Percentiles rank a stretch among this genome's conserved stretches.
Conservation (phyloP, 1,140 invertebrate genomes). For the Tetramorium alpestre region DNA sequence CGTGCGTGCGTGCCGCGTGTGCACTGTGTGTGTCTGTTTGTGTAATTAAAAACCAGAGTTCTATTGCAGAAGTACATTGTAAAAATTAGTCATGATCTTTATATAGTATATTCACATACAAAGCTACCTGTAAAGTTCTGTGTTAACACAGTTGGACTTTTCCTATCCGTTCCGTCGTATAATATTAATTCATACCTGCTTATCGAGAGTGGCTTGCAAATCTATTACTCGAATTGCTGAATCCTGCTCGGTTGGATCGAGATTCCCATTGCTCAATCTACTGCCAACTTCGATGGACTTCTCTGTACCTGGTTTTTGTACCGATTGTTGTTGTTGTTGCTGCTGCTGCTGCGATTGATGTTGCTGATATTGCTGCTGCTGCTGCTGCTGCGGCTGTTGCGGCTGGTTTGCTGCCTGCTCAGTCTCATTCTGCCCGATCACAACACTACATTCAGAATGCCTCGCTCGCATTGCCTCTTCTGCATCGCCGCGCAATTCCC, state of each 20-base stretch:
- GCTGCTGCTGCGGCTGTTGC: conserved; percentile 70
- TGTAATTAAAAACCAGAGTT: neutral
- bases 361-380: conserved; percentile 62
- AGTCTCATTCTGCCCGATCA: conserved; percentile 83
- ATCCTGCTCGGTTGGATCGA: conserved; percentile 88
- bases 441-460: conserved; percentile 84
- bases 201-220: conserved; percentile 95
- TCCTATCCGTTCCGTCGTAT: conserved; percentile 21
- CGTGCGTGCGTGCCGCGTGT: neutral
- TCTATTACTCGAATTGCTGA: conserved; percentile 91
- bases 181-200: conserved; percentile 90
- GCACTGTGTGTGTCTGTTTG: neutral
- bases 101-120: conserved; percentile 2
- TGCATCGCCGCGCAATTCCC: conserved; percentile 77
- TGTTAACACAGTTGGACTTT: conserved; percentile 21
- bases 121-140: conserved; percentile 51
- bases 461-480: conserved; percentile 78
- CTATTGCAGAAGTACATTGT: neutral
- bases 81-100: neutral
- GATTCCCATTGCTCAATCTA: conserved; percentile 87
- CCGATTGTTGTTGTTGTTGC: conserved; percentile 71
- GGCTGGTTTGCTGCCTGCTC: conserved; percentile 77
- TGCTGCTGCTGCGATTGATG: conserved; percentile 68
- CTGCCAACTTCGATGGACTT: conserved; percentile 75
- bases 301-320: conserved; percentile 78